Base-by-base conservation (phyloP, 1,140 invertebrate species). In the Drosophila willistoni region DNA sequence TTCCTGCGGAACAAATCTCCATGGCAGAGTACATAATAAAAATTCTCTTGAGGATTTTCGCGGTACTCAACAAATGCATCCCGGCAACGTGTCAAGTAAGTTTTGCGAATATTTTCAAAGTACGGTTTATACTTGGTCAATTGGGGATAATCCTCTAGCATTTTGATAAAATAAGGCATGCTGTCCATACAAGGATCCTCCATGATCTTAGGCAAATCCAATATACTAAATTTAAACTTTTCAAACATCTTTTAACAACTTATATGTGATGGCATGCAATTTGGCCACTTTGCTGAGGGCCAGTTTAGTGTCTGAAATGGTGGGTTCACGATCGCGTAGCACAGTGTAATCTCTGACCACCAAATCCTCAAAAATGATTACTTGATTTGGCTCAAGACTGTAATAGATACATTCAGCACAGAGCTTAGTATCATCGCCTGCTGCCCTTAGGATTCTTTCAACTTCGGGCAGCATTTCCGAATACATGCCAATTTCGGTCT, bases 351-450 rank as follows among this genome's bases (percentile, higher is more conserved):
- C 84, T 19, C 41, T 22, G 7, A 68, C 59, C 0, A 74, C 73
- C 1, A 91, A 57, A 77, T 91, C 90, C 3, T 89, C 84, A 14
- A 91, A 79, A 1, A 91, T 68, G 6, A 91, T 68, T 0, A 90
- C 54, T 39, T 91, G 47, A 3, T 71, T 62, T 0, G 90, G 90
- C 1, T 62, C 33, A 3, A 91, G 19, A 1, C 68, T 73, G 13
- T 86, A 65, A 36, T 81, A 90, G 5, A 91, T 47, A 17, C 77
- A 84, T 2, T 25, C 55, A 1, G 64, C 71, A 51, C 39, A 56
- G 0, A 84, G 59, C 12, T 55, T 66, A 0, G 77, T 81, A 1
- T 85, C 36, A 19, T 90, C 81, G 0, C 78, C 86, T 3, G 59
- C 68, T 13, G 63, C 42, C 0, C 57, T 51, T 7, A 90, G 51